Evolutionary conservation across 2,888 invertebrate genomes (phyloP).

Genomic region (Drosophila incognita): DNA sequence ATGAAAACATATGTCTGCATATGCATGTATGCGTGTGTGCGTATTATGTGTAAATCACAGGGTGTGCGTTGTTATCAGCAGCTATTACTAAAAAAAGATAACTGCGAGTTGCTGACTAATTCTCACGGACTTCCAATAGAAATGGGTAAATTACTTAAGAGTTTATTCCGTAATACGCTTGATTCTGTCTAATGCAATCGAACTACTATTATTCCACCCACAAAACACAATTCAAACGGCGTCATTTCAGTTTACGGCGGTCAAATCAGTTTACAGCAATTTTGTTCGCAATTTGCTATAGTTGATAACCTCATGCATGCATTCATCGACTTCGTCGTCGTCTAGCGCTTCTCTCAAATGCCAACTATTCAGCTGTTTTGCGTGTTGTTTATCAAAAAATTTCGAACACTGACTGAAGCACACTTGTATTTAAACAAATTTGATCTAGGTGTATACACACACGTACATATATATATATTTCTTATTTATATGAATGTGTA

Average conservation of each 20-base stretch:
- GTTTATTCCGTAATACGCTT: constrained; percentile 15
- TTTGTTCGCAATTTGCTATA: constrained; percentile 23
- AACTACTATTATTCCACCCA: constrained; percentile 5
- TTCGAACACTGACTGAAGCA: constrained; percentile 8
- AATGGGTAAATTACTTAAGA: constrained; percentile 39
- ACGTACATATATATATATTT: constrained; percentile 10
- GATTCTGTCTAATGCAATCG: constrained; percentile 34
- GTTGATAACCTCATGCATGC: constrained; percentile 65
- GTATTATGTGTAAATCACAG: constrained; percentile 4
- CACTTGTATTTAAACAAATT: constrained; percentile 52
- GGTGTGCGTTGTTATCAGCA: constrained; percentile 43
- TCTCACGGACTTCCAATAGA: constrained; percentile 29
- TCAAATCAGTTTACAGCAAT: constrained; percentile 60
- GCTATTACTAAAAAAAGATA: constrained; percentile 22
- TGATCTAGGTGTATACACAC: constrained; percentile 30
- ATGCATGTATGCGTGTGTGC: background rate
- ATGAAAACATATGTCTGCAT: constrained; percentile 34
- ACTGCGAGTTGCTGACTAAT: constrained; percentile 43
- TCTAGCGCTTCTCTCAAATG: constrained; percentile 36
- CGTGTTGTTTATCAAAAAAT: constrained; percentile 48
- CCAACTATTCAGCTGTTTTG: constrained; percentile 48
- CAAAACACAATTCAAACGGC: constrained; percentile 9
- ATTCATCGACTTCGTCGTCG: constrained; percentile 13
- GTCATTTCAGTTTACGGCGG: constrained; percentile 58
- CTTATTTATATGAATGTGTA: constrained; percentile 16